phyloP scores from a whole-genome alignment of 2,797 vertebrate species.

The Tapirus indicus region DNA sequence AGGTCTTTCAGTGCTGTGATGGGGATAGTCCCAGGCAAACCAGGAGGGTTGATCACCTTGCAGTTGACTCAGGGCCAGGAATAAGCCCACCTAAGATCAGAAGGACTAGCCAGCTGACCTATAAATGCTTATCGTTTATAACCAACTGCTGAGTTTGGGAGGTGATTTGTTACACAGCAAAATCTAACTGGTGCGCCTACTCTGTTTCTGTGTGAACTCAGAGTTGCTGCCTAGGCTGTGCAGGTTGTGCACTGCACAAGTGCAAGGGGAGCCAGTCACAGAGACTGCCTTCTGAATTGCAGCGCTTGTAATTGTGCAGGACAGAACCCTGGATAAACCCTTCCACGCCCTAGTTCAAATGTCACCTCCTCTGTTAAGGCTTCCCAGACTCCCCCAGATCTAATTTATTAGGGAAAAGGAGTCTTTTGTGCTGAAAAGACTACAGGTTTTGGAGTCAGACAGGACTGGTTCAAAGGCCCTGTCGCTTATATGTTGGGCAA shows the following conservation, averaged over 20 bases:
- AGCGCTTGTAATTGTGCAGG: not conserved
- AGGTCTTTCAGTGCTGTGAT: not conserved
- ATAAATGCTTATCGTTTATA: not conserved
- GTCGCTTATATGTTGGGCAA: not conserved
- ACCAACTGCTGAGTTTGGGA: not conserved
- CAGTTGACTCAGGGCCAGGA: not conserved
- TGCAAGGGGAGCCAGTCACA: not conserved
- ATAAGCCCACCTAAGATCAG: not conserved
- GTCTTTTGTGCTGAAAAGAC: not conserved
- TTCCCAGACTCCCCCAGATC: not conserved
- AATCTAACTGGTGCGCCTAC: not conserved
- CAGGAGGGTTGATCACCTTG: not conserved
- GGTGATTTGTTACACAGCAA: not conserved
- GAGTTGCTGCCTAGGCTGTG: not conserved
- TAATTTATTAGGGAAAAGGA: not conserved
- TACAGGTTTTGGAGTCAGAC: not conserved
- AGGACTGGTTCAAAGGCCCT: not conserved
- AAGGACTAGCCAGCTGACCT: not conserved
- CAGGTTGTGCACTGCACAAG: not conserved
- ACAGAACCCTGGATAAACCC: not conserved
- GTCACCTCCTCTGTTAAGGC: not conserved
- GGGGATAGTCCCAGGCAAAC: not conserved
- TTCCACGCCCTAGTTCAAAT: not conserved
- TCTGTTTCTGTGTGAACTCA: not conserved
- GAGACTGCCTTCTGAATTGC: not conserved